Conservation (phyloP, 2,797 vertebrate genomes). For the Syngnathus rostellatus region DNA sequence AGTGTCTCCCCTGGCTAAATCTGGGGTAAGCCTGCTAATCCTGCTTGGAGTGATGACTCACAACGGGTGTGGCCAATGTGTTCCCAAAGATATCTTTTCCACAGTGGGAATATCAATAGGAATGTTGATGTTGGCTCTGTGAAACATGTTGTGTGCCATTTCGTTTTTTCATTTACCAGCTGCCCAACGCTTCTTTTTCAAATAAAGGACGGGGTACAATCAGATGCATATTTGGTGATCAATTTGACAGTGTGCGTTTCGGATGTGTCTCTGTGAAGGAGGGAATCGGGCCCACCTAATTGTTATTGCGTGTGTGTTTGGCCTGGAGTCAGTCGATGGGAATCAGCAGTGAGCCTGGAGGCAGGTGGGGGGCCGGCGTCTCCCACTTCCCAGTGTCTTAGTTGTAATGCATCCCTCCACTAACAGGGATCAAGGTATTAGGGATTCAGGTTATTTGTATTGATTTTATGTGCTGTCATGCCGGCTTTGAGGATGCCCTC, state of each 20-base stretch:
- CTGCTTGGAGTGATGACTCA: constrained; percentile 59
- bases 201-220: neutral
- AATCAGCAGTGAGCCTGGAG: constrained; percentile 64
- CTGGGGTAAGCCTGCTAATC: constrained; percentile 63
- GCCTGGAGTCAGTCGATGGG: constrained; percentile 79
- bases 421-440: constrained; percentile 98
- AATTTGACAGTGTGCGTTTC: constrained; percentile 16
- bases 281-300: constrained; percentile 75
- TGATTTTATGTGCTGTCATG: constrained; percentile 97
- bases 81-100: constrained; percentile 64
- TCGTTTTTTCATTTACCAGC: constrained; percentile 35
- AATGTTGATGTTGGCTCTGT: constrained; percentile 57
- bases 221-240: neutral
- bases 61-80: constrained; percentile 68
- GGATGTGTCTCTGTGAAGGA: constrained; percentile 37
- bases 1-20: constrained; percentile 63
- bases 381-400: constrained; percentile 73
- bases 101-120: constrained; percentile 55
- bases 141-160: constrained; percentile 48
- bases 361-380: constrained; percentile 54
- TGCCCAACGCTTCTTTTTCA: constrained; percentile 5
- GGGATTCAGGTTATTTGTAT: constrained; percentile 99
- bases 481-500: constrained; percentile 82
- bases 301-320: constrained; percentile 77
- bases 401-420: constrained; percentile 90